Percentiles rank a stretch among this genome's conserved stretches.
Conservation (phyloP, 1,140 invertebrate genomes). For the Drosophila nannoptera region DNA sequence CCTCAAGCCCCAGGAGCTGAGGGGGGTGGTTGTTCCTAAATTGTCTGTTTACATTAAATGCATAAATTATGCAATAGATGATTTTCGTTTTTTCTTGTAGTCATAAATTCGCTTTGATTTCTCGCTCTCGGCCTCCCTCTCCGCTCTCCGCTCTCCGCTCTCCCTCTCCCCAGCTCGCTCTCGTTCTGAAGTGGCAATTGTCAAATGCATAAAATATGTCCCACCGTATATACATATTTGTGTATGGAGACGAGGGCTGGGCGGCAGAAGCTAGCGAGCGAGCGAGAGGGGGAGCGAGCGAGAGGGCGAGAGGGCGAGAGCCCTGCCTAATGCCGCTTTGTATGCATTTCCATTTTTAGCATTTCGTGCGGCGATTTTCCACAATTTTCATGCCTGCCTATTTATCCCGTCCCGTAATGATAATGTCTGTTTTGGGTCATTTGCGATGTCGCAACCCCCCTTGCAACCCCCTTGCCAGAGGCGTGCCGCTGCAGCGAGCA, state of each 20-base stretch:
- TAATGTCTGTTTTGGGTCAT: slow-evolving; percentile 70
- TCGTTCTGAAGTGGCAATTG: slow-evolving; percentile 54
- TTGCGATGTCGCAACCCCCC: slow-evolving; percentile 46
- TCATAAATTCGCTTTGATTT: slow-evolving; percentile 68
- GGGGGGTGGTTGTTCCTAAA: slow-evolving; percentile 35
- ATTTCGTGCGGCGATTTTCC: slow-evolving; percentile 47
- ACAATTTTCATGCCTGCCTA: slow-evolving; percentile 49
- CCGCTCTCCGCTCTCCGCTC: too few relatives aligned
- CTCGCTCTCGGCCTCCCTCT: too few relatives aligned
- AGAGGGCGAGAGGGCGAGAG: neutral
- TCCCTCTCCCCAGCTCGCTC: too few relatives aligned
- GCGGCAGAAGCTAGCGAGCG: neutral
- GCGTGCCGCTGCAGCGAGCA: too few relatives aligned
- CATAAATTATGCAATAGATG: slow-evolving; percentile 70
- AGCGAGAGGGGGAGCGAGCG: neutral
- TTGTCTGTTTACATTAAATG: slow-evolving; percentile 75
- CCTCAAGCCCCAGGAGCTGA: neutral
- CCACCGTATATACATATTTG: slow-evolving; percentile 22
- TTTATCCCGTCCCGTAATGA: slow-evolving; percentile 62
- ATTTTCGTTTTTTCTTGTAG: slow-evolving; percentile 54
- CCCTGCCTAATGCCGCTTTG: slow-evolving; percentile 50
- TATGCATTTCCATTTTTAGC: slow-evolving; percentile 61
- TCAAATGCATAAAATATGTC: slow-evolving; percentile 74
- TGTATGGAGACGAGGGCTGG: slow-evolving; percentile 25
- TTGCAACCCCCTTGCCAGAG: neutral